Base-by-base conservation (phyloP, 1,140 invertebrate species). In the Drosophila nigromelanica region DNA sequence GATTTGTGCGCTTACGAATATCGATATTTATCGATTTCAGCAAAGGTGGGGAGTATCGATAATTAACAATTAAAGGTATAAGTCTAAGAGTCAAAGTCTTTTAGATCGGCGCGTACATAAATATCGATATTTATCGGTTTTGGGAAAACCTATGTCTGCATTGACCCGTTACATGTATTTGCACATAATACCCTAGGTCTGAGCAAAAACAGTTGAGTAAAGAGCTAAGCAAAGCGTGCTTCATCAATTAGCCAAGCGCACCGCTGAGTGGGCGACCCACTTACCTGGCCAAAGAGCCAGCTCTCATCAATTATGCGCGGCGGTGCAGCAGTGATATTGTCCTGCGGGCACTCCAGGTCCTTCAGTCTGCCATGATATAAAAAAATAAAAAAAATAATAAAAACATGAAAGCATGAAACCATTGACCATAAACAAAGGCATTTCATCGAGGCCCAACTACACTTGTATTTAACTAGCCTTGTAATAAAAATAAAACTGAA, bases 221-320 rank as follows among this genome's bases (percentile, higher is more conserved):
- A 10, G 12, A 30, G 40, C 21, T 5, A 14, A 15, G n/a, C 24
- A 35, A n/a, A 15, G 18, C 1, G 12, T 42, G 14, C 5, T 33
- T 37, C 62, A 73, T 58, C 66, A 85, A 73, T 85, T 80, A 80
- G 80, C 80, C 68, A 58, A 37, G 47, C 64, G 72, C 62, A 47
- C 39, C 55, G 58, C 48, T 67, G 62, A 80, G 75, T 62, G 60
- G 55, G 14, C 45, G 47, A 61, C 48, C 60, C 69, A 91, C 80
- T 90, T 76, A 91, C 90, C 90, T 91, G 87, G 18, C 71, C 77
- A 74, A 92, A 91, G 51, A 92, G 76, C 91, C 91, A 92, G 73
- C 82, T 83, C 77, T 92, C 91, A 77, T 92, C 91, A 79, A 92
- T 91, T 76, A 91, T 90, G 76, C 79, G 81, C 71, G 80, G 76